These are phyloP conservation scores for Montipora efflorescens DNA, from an alignment of 64 coral and sea anemone genomes.

Conservation along the genomic window DNA sequence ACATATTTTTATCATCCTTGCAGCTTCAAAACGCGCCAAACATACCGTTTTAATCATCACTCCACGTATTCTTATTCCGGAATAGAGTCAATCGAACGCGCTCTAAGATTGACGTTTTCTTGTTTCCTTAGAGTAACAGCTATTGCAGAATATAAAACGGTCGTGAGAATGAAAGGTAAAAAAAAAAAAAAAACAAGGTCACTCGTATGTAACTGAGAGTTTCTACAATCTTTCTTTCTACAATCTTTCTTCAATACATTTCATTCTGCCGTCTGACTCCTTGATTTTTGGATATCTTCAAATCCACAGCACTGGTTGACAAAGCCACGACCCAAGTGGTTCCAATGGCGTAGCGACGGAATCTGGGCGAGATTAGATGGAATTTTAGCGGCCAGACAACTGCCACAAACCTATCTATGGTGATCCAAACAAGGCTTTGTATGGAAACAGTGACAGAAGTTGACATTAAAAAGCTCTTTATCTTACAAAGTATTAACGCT, in stretches of 20 bases:
- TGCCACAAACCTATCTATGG: background rate
- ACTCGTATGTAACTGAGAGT: background rate
- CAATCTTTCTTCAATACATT: background rate
- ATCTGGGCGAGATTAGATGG: background rate
- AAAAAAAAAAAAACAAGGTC: background rate
- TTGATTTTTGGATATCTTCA: background rate
- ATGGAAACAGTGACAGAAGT: background rate
- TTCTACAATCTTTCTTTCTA: background rate
- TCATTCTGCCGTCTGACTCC: background rate
- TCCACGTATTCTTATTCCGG: too few relatives aligned
- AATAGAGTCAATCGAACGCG: too few relatives aligned
- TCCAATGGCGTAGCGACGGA: background rate
- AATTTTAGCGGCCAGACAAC: background rate
- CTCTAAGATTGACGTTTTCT: background rate
- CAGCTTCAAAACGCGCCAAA: too few relatives aligned
- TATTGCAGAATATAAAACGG: background rate
- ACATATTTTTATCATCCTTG: too few relatives aligned
- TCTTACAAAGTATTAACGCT: background rate
- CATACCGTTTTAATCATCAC: too few relatives aligned
- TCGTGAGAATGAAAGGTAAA: background rate
- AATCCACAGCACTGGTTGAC: background rate
- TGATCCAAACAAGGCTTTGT: background rate
- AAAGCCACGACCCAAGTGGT: constrained; percentile 9
- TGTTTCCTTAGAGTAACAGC: background rate
- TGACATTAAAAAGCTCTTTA: too few relatives aligned